Percentiles rank a stretch among this genome's conserved stretches.
phyloP scores from a whole-genome alignment of 2,113 vertebrate genomes.

The Trichomycterus rosablanca region DNA sequence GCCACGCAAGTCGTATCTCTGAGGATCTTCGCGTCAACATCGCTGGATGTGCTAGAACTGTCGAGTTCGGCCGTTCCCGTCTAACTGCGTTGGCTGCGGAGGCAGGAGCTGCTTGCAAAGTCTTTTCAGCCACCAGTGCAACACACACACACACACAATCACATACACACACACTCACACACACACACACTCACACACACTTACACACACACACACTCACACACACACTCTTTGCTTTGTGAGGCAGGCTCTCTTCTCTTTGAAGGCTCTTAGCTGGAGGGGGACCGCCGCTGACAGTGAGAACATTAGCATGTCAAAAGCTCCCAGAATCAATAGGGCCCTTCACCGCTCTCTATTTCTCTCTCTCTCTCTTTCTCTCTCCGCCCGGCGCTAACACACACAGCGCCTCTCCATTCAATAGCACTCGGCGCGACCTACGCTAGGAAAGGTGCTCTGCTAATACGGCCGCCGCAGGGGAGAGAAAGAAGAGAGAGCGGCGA shows the following conservation, averaged over 20 bases:
- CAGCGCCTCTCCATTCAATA: constrained; percentile 55
- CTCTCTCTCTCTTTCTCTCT: constrained; percentile 39
- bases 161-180: constrained; percentile 1
- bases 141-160: background rate
- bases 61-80: constrained; percentile 13
- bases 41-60: constrained; percentile 15
- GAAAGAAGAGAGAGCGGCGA: background rate
- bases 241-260: constrained; percentile 38
- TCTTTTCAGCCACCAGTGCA: constrained; percentile 29
- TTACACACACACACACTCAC: constrained; percentile 3
- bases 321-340: constrained; percentile 49
- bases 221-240: constrained; percentile 33
- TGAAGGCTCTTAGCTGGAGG: constrained; percentile 44
- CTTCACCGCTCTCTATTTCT: constrained; percentile 35
- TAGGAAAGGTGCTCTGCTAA: constrained; percentile 32
- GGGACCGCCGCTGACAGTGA: constrained; percentile 48
- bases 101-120: constrained; percentile 26
- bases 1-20: background rate
- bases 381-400: constrained; percentile 63
- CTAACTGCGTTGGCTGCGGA: constrained; percentile 4
- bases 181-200: background rate
- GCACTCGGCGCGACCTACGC: constrained; percentile 33
- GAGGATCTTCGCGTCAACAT: constrained; percentile 14
- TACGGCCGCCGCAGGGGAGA: constrained; percentile 23
- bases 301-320: constrained; percentile 74